Evolutionary conservation across 2,113 vertebrate genomes (phyloP), one percentile per base, ranked within the genome.

Genomic region (Octodon degus): DNA sequence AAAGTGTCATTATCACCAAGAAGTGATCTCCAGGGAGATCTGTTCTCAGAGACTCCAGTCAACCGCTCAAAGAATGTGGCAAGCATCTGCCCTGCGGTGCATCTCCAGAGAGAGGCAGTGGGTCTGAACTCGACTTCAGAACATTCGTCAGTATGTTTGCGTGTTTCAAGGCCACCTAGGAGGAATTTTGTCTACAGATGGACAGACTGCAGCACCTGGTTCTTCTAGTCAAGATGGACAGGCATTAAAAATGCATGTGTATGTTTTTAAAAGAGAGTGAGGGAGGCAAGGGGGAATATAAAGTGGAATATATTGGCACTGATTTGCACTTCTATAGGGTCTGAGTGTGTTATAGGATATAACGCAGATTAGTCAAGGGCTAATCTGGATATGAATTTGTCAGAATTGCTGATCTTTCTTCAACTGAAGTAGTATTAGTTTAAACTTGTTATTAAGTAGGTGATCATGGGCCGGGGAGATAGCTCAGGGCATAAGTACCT

Each of bases 21-120:
- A 95, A 95, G 92, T 62, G 93, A 95, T 96, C 74, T 10, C 37
- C 55, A 70, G 58, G 92, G 84, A 97, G 96, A 97, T 96, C 97
- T 97, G 86, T 94, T 91, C 96, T 94, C n/a, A 95, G 86, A 60
- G 94, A 91, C 14, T 68, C 91, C 0, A 43, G 93, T 68, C 79
- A 95, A 67, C 70, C 88, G 91, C 89, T 98, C 94, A 89, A 98
- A 97, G 63, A 85, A 97, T 74, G 24, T 12, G 81, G 50, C 65
- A 90, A 93, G 94, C 94, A 93, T 93, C 84, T 96, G 79, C 68
- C 27, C 53, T 32, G 62, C 34, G 53, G 90, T 30, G 4, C 50
- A 72, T 72, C 79, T 58, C 90, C 25, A 43, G 53, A 82, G 50
- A 47, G 34, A 96, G 40, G 89, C 20, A 16, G 22, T 83, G 86